Conservation (phyloP, 1,140 invertebrate species). For the Drosophila serrata region DNA sequence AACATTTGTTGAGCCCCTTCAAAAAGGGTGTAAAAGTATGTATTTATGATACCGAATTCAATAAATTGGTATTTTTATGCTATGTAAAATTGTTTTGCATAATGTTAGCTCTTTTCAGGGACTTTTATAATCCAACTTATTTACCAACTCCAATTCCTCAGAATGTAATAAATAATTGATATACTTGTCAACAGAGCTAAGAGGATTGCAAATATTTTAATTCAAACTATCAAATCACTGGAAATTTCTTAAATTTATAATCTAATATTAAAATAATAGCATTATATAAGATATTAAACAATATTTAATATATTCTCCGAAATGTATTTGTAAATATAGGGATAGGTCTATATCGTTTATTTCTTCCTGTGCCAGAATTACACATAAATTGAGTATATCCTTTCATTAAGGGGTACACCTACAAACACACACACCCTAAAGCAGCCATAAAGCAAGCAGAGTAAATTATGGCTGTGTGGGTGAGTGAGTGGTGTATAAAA, state of each 20-base stretch:
- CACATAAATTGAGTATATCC: constrained; percentile 20
- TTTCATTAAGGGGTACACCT: constrained; percentile 9
- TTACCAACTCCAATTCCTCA: too few species aligned
- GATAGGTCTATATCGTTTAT: background rate
- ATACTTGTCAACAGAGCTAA: background rate
- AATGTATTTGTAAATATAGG: background rate
- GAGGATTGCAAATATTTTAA: background rate
- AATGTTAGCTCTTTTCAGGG: too few species aligned
- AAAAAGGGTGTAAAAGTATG: too few species aligned
- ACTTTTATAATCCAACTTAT: too few species aligned
- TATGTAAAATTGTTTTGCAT: too few species aligned
- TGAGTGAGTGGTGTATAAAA: constrained; percentile 58
- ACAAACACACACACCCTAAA: constrained; percentile 29
- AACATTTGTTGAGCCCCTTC: too few species aligned
- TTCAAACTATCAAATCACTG: background rate
- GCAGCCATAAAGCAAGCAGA: constrained; percentile 50
- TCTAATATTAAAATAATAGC: background rate
- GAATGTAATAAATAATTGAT: too few species aligned
- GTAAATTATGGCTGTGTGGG: constrained; percentile 65
- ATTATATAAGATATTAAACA: background rate
- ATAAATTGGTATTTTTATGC: too few species aligned
- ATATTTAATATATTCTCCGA: background rate
- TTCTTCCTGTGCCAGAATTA: background rate
- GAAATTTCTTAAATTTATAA: background rate
- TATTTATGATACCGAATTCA: too few species aligned